These are phyloP conservation scores for Troilus luridus DNA, from an alignment of 2,888 invertebrate genomes.

Conservation along the genomic window DNA sequence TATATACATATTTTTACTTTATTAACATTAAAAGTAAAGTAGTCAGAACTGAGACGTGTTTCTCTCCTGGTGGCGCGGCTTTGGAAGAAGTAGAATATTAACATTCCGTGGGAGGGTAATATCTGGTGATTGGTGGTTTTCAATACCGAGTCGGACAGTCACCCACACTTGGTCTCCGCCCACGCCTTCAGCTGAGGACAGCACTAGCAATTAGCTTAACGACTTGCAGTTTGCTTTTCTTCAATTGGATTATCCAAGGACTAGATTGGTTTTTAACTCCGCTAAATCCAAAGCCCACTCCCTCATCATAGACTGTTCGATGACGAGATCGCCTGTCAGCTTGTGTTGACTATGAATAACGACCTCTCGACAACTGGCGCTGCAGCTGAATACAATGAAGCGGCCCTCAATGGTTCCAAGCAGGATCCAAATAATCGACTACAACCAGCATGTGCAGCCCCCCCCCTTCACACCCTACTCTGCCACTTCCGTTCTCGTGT, in stretches of 20 bases:
- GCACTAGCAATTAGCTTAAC: neutral
- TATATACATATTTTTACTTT: no score
- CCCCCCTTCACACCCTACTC: neutral
- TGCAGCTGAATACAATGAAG: neutral
- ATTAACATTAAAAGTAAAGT: no score
- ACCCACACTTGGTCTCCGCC: neutral
- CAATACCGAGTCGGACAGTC: neutral
- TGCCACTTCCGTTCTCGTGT: conserved; percentile 19
- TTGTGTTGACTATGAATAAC: neutral
- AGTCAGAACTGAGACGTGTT: neutral
- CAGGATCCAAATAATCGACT: conserved; percentile 18
- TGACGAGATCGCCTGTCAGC: neutral
- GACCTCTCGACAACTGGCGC: neutral
- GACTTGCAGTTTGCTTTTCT: neutral
- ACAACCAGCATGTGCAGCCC: neutral
- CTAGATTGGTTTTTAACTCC: neutral
- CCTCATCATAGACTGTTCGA: neutral
- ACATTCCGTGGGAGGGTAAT: neutral
- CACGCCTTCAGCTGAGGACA: neutral
- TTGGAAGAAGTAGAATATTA: neutral
- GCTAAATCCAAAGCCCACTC: neutral
- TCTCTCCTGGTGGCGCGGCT: neutral
- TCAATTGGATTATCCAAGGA: neutral
- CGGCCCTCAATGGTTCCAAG: neutral
- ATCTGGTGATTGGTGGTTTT: neutral